Base-by-base conservation (phyloP, 2,888 invertebrate species). In the Stratiomys singularior region DNA sequence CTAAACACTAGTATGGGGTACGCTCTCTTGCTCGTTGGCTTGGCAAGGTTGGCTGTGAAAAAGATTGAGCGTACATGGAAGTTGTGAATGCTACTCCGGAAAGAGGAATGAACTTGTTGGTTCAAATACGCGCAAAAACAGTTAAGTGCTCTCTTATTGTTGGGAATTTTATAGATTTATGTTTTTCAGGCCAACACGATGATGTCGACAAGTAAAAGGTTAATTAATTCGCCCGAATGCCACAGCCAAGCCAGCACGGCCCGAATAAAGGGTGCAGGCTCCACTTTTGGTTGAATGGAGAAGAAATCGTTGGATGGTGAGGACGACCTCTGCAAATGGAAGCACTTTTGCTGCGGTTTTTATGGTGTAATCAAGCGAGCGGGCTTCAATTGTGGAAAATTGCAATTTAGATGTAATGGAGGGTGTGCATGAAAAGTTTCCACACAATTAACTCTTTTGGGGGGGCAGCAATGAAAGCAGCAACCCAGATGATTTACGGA, bases 181-280 rank as follows among this genome's bases (percentile, higher is more conserved):
- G 74, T 74, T 74, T 67, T 37, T 47, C 11, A 37, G 71, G 44
- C 58, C 37, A 9, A 37, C 9, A 9, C 9, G 37, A 37, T 37
- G 15, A 37, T 74, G 74, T 23, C 52, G 74, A 60, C 37, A 58
- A 37, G 60, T 28, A 25, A 69, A 21, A 58, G 58, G 74, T 74
- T 74, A 74, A 74, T 74, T 74, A 74, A 74, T 74, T 60, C 37
- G 60, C 58, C 23, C 25, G 58, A 58, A 74, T 60, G 74, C 27
- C 23, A 30, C 15, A 60, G 60, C 60, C 7, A 60, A 60, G 60
- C 25, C 60, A 25, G 23, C 21, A 60, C 3, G 60, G 9, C 37
- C 37, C 37, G 9, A 37, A 9, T 9, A 37, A 37, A 37, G 37
- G 37, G 37, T 37, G 37, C 37, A 37, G 37, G 37, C 37, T 37